Percentiles rank a stretch among this genome's conserved stretches.
Evolutionary conservation across 2,888 invertebrate genomes (phyloP).

Genomic region (Acanthacorydalis orientalis): DNA sequence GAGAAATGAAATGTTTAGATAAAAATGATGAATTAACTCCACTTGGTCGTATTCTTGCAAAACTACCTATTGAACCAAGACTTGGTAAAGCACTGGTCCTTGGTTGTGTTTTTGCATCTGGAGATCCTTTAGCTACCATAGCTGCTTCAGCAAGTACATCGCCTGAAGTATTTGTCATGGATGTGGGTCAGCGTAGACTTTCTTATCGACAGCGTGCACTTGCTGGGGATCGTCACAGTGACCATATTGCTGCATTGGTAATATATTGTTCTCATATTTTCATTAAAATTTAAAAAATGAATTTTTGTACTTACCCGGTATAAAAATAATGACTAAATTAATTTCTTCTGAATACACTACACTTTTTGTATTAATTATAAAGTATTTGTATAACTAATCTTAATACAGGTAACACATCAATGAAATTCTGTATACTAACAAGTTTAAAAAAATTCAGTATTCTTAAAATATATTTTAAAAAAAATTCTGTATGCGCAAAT

Average conservation of each 20-base stretch:
- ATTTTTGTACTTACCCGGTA: too few relatives aligned
- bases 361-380: too few relatives aligned
- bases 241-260: slow-evolving; percentile 72
- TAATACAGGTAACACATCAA: too few relatives aligned
- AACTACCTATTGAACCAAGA: slow-evolving; percentile 88
- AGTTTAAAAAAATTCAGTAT: too few relatives aligned
- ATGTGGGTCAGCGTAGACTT: slow-evolving; percentile 56
- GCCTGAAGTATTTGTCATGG: slow-evolving; percentile 82
- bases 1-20: slow-evolving; percentile 87
- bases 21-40: slow-evolving; percentile 76
- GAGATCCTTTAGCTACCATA: slow-evolving; percentile 82
- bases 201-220: slow-evolving; percentile 72
- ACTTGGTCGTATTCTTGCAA: slow-evolving; percentile 81
- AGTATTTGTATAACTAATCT: too few relatives aligned
- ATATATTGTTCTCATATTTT: neutral
- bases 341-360: too few relatives aligned
- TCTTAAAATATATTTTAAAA: too few relatives aligned
- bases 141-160: slow-evolving; percentile 92
- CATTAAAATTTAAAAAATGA: neutral
- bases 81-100: slow-evolving; percentile 95
- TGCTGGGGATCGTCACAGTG: slow-evolving; percentile 75
- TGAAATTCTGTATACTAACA: neutral
- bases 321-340: too few relatives aligned
- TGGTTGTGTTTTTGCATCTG: slow-evolving; percentile 79
- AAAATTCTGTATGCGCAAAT: too few relatives aligned